Evolutionary conservation across 2,113 vertebrate genomes (phyloP), one percentile per base, ranked within the genome.

Genomic region (Phycodurus eques): DNA sequence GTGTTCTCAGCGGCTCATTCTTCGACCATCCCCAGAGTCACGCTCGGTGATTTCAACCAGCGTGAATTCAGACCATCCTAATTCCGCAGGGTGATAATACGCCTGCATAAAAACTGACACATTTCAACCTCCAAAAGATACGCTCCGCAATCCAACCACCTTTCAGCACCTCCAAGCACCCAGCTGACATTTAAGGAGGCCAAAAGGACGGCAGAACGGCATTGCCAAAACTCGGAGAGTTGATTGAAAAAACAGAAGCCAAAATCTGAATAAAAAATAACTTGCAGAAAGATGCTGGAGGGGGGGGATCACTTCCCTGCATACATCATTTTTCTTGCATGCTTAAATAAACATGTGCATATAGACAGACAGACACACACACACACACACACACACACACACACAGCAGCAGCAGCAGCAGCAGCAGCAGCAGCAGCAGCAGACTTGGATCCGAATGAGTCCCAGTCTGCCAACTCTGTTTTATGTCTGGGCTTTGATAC

Each of bases 401-500:
- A 22, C 62, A 43, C 57, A 80, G 62, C 72, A 85, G 80, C 56
- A 83, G 81, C 27, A 83, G 81, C 27, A 27, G 27, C 27, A 27
- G 1, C 27, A 27, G 27, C 27, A 27, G 27, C 27, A 27, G 1
- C 27, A 27, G 27, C 27, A 27, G 27, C 27, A 85, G 80, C 56
- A 83, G 81, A 82, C 74, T 56, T 85, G 83, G 81, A 80, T 68
- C 54, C n/a, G 44, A 70, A 19, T 54, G 39, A 67, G 78, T 80
- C 76, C 78, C 80, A 74, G 71, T 79, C 80, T 88, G 89, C 84
- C 90, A 88, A 83, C 81, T 89, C 77, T 75, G 80, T 91, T 91
- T 91, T 85, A 88, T 89, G 80, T 87, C 85, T 85, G 75, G 54
- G 84, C 88, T 90, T 84, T 82, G 85, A 85, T 80, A 88, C 87